These are phyloP conservation scores for Dasysyrphus albostriatus DNA, from an alignment of 2,888 invertebrate genomes.

Conservation along the genomic window DNA sequence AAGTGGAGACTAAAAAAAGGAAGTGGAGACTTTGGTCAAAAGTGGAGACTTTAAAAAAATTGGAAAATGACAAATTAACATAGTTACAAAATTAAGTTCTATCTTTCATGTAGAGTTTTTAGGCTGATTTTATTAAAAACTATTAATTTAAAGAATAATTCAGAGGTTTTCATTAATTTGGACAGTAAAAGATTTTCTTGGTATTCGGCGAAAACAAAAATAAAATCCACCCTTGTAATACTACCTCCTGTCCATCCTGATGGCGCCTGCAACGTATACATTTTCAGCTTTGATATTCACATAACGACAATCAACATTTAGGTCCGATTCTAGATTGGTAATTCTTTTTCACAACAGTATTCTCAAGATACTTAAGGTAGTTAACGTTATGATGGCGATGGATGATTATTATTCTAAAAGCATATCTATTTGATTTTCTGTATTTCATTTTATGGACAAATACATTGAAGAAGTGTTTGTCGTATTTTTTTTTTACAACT, in stretches of 20 bases:
- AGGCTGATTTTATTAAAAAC: too few species aligned
- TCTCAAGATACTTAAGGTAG: neutral
- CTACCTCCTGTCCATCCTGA: neutral
- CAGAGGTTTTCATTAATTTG: too few species aligned
- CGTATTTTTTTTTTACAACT: constrained; percentile 7
- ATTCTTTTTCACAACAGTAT: neutral
- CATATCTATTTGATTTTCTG: constrained; percentile 24
- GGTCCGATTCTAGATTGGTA: neutral
- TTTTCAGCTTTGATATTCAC: neutral
- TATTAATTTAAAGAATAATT: too few species aligned
- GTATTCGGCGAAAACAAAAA: too few species aligned
- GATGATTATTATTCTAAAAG: constrained; percentile 8
- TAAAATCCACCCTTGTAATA: too few species aligned
- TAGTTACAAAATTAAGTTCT: too few species aligned
- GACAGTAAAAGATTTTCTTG: too few species aligned
- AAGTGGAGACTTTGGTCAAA: too few species aligned
- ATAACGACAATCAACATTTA: neutral
- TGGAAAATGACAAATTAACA: too few species aligned
- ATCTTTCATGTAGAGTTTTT: too few species aligned
- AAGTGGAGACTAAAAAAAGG: too few species aligned
- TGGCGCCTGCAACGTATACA: neutral
- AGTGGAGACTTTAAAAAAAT: too few species aligned
- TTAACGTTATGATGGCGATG: neutral
- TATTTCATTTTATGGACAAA: neutral
- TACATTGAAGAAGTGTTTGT: neutral